Conservation (phyloP, 2,888 invertebrate genomes). For the Zaprionus bogoriensis region DNA sequence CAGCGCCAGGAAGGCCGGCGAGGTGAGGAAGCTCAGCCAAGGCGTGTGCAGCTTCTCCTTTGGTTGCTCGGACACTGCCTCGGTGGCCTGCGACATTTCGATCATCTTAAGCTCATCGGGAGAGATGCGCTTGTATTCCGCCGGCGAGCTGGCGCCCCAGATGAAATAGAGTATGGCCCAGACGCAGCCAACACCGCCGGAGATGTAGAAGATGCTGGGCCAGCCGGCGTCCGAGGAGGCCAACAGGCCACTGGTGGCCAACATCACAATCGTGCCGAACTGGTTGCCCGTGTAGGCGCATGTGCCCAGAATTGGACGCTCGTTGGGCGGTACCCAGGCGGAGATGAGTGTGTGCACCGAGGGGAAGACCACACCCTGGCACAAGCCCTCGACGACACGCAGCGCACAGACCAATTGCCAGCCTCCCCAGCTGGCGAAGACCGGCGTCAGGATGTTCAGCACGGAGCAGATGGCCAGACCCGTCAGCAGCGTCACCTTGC, state of each 20-base stretch:
- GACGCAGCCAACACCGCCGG: slow-evolving; percentile 86
- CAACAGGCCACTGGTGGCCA: slow-evolving; percentile 89
- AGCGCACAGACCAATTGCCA: slow-evolving; percentile 85
- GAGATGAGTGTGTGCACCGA: slow-evolving; percentile 87
- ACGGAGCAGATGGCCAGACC: slow-evolving; percentile 86
- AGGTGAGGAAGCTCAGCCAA: slow-evolving; percentile 89
- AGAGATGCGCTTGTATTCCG: slow-evolving; percentile 85
- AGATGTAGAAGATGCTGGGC: slow-evolving; percentile 90
- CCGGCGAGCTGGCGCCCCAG: slow-evolving; percentile 87
- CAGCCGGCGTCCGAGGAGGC: slow-evolving; percentile 88
- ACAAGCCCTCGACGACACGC: slow-evolving; percentile 87
- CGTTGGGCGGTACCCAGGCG: slow-evolving; percentile 88
- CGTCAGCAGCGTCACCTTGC: slow-evolving; percentile 85
- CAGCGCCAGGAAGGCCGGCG: slow-evolving; percentile 90
- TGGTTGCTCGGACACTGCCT: slow-evolving; percentile 48
- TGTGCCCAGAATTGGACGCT: slow-evolving; percentile 87
- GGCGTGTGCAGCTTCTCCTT: slow-evolving; percentile 85
- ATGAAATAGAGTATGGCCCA: slow-evolving; percentile 86
- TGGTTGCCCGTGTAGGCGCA: slow-evolving; percentile 89
- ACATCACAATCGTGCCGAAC: slow-evolving; percentile 90
- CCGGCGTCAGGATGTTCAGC: slow-evolving; percentile 87
- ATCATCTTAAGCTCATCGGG: slow-evolving; percentile 87
- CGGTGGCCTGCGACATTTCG: slow-evolving; percentile 84
- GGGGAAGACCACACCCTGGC: slow-evolving; percentile 88
- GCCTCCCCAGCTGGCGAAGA: slow-evolving; percentile 86